These are phyloP conservation scores for rabbit (Oryctolagus cuniculus) DNA, from an alignment of 2,113 vertebrate species.

Conservation along the genomic window mOryCun1.1 NC_091445.1:29451001-29451500, in stretches of 20 bases:
- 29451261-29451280: background rate
- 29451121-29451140: background rate
- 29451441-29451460: background rate
- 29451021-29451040: conserved; percentile 21
- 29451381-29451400: background rate
- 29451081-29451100: background rate
- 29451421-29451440: background rate
- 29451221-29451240: background rate
- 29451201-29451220: conserved; percentile 19
- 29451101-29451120: conserved; percentile 1
- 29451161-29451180: background rate
- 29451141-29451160: conserved; percentile 17
- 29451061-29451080: background rate
- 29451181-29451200: background rate
- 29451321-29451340: conserved; percentile 44
- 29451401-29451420: background rate
- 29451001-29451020: background rate
- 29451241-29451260: conserved; percentile 55
- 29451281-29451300: conserved; percentile 51
- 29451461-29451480: background rate
- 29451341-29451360: conserved; percentile 6
- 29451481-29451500: background rate
- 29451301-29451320: conserved; percentile 51
- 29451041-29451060: conserved; percentile 45
- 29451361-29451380: conserved; percentile 41